A percentile compares a stretch with the other conserved stretches of the same genome.
Conservation (phyloP, 2,113 vertebrate species). For the Entosphenus tridentatus region DNA sequence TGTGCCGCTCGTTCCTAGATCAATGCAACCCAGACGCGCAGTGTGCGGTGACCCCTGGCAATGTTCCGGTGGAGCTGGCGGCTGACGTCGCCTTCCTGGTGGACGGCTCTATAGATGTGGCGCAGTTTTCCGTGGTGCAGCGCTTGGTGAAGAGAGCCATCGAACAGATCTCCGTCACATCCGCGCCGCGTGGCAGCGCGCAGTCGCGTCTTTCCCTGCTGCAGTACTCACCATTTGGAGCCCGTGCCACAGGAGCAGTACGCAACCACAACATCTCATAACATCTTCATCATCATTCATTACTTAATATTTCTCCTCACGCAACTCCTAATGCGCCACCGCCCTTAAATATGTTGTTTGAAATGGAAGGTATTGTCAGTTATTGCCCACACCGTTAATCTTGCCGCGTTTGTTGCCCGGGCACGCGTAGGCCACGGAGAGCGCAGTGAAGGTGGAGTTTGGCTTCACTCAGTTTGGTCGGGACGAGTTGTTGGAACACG, state of each 20-base stretch:
- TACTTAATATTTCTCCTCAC: no score
- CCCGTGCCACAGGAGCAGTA: constrained; percentile 13
- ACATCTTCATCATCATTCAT: no score
- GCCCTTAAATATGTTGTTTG: no score
- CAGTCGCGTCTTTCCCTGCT: constrained; percentile 31
- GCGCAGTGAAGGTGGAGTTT: constrained; percentile 26
- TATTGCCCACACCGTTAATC: no score
- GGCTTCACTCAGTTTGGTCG: constrained; percentile 20
- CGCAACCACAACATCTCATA: no score
- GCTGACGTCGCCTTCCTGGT: constrained; percentile 38
- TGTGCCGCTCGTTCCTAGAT: constrained; percentile 22
- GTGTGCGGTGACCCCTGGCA: constrained; percentile 16
- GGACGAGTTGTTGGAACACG: constrained; percentile 24
- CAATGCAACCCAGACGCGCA: constrained; percentile 22
- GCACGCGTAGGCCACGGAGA: not conserved
- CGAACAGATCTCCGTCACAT: constrained; percentile 30
- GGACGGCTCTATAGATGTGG: constrained; percentile 35
- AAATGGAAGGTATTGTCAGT: no score
- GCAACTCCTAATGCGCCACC: no score
- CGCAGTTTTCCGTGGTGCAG: constrained; percentile 26
- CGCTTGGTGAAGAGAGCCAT: constrained; percentile 30
- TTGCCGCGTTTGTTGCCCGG: no score
- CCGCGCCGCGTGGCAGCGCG: constrained; percentile 11
- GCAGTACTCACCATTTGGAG: constrained; percentile 23
- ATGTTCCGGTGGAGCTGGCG: constrained; percentile 18